Evolutionary conservation across 2,888 invertebrate genomes (phyloP), one percentile per base, ranked within the genome.

Genomic region (Sialis lutaria): DNA sequence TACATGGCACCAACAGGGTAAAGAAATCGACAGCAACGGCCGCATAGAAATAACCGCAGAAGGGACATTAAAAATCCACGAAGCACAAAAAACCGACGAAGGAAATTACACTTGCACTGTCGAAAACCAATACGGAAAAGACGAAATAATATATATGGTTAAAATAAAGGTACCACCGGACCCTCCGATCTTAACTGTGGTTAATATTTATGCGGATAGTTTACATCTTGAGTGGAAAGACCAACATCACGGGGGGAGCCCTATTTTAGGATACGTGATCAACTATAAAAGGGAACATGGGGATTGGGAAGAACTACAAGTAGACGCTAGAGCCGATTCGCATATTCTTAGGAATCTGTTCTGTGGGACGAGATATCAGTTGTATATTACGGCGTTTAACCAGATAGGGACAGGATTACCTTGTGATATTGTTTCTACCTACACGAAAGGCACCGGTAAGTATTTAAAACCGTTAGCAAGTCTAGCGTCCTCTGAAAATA

Each of bases 51-150:
- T 83, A 49, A 70, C 75, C 48, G 67, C 68, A 55, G 77, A 87
- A 56, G 85, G 85, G 1, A 82, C 85, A 1, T 67, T 89, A 30
- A 73, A 79, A 44, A 81, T 89, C 51, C 77, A 79, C 62, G 86
- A 82, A 53, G 69, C 84, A 5, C 85, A 87, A 60, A 79, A 80
- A 53, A 77, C 77, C 22, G 91, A 92, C 64, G 84, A 84, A 54
- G 90, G 88, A 9, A 91, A 91, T 67, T 93, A 91, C 64, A 87
- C 89, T 0, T 93, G 92, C 60, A 69, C 74, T 34, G 89, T 89
- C 1, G 85, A 87, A 58, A 92, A 93, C 62, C 73, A 74, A 7
- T 79, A 86, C 65, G 89, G 89, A 2, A 76, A 76, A 47, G 90
- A 89, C 63, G 82, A 84, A 56, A 86, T 90, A 50, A 76, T 81